Evolutionary conservation across 2,888 invertebrate genomes (phyloP), one percentile per base, ranked within the genome.

Genomic region (Trichacis sp.): DNA sequence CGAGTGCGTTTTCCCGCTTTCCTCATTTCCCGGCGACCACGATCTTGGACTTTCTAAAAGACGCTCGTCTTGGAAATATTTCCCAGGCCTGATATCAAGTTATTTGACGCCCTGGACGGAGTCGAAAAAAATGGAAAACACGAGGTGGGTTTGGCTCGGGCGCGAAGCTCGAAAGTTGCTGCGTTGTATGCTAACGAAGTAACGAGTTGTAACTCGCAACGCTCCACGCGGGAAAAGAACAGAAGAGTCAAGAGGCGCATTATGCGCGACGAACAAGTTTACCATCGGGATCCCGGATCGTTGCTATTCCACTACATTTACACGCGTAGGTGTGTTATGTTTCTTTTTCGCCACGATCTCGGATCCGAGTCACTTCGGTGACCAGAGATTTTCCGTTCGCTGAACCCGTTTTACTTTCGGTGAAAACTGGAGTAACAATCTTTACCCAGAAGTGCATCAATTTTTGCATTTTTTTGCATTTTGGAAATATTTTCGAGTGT

Each of bases 311-410:
- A 42, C 18, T 5, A 5, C 8, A 12, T 42, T 42, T 2, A 5
- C 42, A 46, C 14, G 29, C n/a, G n/a, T n/a, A n/a, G n/a, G n/a
- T n/a, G n/a, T n/a, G n/a, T n/a, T n/a, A n/a, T n/a, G n/a, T n/a
- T n/a, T n/a, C n/a, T n/a, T n/a, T n/a, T n/a, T n/a, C n/a, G n/a
- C 29, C 3, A 29, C 20, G 15, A 29, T 29, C n/a, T 12, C 11
- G 17, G n/a, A n/a, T n/a, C n/a, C n/a, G n/a, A n/a, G n/a, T n/a
- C n/a, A n/a, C n/a, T n/a, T n/a, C n/a, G n/a, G n/a, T n/a, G n/a
- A 48, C 48, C 12, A 33, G 40, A 60, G 53, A 66, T 66, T 66
- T 66, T 54, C 66, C 58, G 36, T 30, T 62, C 62, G 53, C 30
- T 54, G 62, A 66, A n/a, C 33, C 2, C 9, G 33, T 24, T n/a